Evolutionary conservation across 2,797 vertebrate genomes (phyloP).

Genomic region (Fistularia tabacaria): DNA sequence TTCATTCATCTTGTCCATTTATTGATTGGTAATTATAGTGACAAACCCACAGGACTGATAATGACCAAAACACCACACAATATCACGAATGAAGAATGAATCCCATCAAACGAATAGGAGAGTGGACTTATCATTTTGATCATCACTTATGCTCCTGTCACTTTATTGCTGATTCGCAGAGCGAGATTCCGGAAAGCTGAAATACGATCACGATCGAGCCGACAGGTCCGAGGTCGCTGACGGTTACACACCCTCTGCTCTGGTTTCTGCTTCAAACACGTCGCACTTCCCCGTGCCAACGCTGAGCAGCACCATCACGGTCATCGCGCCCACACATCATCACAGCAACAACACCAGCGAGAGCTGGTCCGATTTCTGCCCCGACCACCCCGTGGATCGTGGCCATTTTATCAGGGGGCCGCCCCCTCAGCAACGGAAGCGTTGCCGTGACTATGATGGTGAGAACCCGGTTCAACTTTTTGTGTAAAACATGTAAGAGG

Average conservation of each 20-base stretch:
- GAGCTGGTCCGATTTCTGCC: constrained; percentile 93
- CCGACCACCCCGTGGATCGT: constrained; percentile 86
- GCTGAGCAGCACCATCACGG: constrained; percentile 94
- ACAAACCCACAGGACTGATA: not conserved
- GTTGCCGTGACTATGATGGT: constrained; percentile 97
- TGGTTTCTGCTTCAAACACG: constrained; percentile 81
- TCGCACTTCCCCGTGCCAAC: constrained; percentile 90
- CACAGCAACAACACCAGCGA: constrained; percentile 92
- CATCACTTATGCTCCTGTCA: not conserved
- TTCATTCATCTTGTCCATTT: too few species aligned
- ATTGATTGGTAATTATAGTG: not conserved
- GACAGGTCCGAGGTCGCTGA: constrained; percentile 85
- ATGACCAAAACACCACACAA: not conserved
- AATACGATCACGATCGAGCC: constrained; percentile 85
- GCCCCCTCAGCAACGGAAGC: constrained; percentile 86
- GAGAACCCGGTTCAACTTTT: constrained; percentile 45
- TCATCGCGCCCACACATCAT: constrained; percentile 90
- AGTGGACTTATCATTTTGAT: not conserved
- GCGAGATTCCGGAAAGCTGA: constrained; percentile 86
- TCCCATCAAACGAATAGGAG: not conserved
- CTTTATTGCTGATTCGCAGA: constrained; percentile 71
- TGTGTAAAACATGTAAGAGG: too few species aligned
- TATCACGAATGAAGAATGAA: too few species aligned
- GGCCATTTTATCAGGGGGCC: constrained; percentile 83
- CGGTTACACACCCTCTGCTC: constrained; percentile 79